Percentiles rank a stretch among this genome's conserved stretches.
Conservation (phyloP, 2,888 invertebrate genomes). For the Macrosoma leucophasiata region DNA sequence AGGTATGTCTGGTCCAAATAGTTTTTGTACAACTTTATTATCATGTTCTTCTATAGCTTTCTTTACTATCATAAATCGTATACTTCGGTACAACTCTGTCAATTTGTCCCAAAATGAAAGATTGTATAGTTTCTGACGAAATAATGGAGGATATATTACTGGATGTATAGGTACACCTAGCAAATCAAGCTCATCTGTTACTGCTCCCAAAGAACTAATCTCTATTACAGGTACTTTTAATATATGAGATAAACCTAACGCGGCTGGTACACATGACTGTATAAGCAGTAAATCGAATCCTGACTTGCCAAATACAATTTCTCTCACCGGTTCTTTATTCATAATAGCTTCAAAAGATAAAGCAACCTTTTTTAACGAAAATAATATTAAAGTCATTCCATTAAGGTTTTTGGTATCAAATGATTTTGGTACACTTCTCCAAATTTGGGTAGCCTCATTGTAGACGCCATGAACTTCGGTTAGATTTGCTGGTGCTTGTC, state of each 20-base stretch:
- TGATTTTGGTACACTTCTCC: constrained; percentile 30
- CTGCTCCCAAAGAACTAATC: constrained; percentile 36
- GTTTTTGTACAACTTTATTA: constrained; percentile 9
- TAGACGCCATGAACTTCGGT: constrained; percentile 45
- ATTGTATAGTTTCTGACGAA: constrained; percentile 30
- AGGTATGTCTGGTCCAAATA: constrained; percentile 30
- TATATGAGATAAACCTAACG: constrained; percentile 29
- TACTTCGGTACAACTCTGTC: too few species aligned
- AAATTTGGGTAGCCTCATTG: constrained; percentile 34
- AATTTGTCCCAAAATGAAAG: constrained; percentile 36
- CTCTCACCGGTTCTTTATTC: constrained; percentile 29
- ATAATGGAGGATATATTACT: constrained; percentile 31
- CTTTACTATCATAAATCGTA: too few species aligned
- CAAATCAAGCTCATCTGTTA: constrained; percentile 21
- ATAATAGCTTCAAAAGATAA: constrained; percentile 12
- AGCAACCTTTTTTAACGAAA: neutral
- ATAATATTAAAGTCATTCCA: neutral
- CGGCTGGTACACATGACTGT: constrained; percentile 30
- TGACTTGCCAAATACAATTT: constrained; percentile 26
- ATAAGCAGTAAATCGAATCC: constrained; percentile 38
- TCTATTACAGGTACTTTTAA: constrained; percentile 39
- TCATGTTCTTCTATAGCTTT: constrained; percentile 5
- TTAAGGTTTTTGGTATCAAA: neutral
- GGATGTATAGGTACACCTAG: constrained; percentile 36
- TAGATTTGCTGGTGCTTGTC: constrained; percentile 34